Evolutionary conservation across 2,797 vertebrate species (phyloP).

Genomic region (Anguilla megastoma): DNA sequence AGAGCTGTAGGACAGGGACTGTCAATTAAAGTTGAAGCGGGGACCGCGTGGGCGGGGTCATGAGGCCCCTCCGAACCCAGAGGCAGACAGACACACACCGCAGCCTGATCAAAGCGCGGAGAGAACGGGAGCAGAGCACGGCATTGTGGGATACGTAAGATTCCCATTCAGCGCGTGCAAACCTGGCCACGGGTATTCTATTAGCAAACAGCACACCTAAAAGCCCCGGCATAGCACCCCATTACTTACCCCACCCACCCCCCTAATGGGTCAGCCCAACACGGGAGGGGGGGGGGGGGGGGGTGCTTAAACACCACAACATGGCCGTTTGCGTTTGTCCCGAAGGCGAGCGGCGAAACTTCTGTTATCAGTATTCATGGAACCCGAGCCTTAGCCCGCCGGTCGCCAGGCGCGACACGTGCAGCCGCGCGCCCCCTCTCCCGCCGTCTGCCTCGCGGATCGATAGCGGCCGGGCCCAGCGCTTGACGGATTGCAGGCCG

Average conservation of each 20-base stretch:
- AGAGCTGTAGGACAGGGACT: not conserved
- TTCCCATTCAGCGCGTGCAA: constrained; percentile 71
- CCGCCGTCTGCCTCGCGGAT: constrained; percentile 8
- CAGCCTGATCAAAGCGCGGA: not conserved
- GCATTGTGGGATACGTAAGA: constrained; percentile 59
- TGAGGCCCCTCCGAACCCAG: not conserved
- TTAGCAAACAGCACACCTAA: constrained; percentile 69
- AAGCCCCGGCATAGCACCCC: not conserved
- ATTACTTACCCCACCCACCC: not conserved
- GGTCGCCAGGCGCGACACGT: not conserved
- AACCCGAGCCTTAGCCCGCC: not conserved
- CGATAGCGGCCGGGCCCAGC: constrained; percentile 16
- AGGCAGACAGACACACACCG: not conserved
- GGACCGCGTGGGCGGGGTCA: not conserved
- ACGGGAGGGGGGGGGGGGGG: not conserved
- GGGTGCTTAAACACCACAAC: constrained; percentile 14
- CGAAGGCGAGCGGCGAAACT: constrained; percentile 28
- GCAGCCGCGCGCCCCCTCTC: not conserved
- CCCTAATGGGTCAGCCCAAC: constrained; percentile 29
- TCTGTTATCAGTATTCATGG: constrained; percentile 39
- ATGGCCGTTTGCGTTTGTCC: constrained; percentile 40
- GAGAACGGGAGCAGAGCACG: not conserved
- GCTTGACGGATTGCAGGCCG: not conserved
- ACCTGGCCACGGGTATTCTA: constrained; percentile 68
- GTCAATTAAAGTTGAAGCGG: not conserved